Percentiles rank a stretch among this genome's conserved stretches.
phyloP scores from a whole-genome alignment of 64 coral and sea anemone species.

The Stichodactyla helianthus region DNA sequence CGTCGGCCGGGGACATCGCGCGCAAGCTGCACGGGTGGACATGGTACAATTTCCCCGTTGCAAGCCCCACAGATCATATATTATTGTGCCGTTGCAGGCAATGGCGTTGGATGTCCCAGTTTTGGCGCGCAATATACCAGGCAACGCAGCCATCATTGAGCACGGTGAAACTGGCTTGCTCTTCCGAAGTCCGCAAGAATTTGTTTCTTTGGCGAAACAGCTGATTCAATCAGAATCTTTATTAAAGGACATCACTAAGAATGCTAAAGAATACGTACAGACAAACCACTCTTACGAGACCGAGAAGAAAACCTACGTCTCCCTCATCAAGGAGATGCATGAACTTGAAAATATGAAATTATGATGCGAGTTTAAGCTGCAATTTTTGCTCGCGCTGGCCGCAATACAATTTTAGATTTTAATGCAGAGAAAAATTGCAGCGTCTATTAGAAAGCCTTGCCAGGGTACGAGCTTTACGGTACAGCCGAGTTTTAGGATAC shows the following conservation, averaged over 20 bases:
- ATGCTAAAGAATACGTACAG: slow-evolving; percentile 56
- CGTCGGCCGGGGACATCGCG: too few relatives aligned
- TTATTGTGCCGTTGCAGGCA: slow-evolving; percentile 33
- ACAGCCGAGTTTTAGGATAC: too few relatives aligned
- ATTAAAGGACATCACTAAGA: slow-evolving; percentile 32
- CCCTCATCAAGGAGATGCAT: neutral
- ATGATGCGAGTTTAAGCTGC: too few relatives aligned
- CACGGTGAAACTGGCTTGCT: slow-evolving; percentile 70
- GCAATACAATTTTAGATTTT: too few relatives aligned
- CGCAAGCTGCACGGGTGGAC: too few relatives aligned
- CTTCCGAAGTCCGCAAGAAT: slow-evolving; percentile 74
- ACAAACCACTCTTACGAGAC: slow-evolving; percentile 48
- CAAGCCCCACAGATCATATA: neutral
- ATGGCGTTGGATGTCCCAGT: slow-evolving; percentile 75
- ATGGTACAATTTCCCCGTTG: too few relatives aligned
- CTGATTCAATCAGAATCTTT: slow-evolving; percentile 43
- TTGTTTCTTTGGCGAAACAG: slow-evolving; percentile 60
- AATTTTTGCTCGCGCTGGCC: too few relatives aligned
- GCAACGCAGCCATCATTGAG: slow-evolving; percentile 67
- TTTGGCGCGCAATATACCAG: slow-evolving; percentile 82
- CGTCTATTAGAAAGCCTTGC: too few relatives aligned
- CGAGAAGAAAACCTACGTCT: slow-evolving; percentile 56
- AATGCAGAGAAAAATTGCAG: too few relatives aligned
- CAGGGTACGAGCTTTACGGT: too few relatives aligned
- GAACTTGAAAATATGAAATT: neutral